Evolutionary conservation across 1,140 invertebrate species (phyloP), one percentile per base, ranked within the genome.

Genomic region (Geopemphigus sp.): DNA sequence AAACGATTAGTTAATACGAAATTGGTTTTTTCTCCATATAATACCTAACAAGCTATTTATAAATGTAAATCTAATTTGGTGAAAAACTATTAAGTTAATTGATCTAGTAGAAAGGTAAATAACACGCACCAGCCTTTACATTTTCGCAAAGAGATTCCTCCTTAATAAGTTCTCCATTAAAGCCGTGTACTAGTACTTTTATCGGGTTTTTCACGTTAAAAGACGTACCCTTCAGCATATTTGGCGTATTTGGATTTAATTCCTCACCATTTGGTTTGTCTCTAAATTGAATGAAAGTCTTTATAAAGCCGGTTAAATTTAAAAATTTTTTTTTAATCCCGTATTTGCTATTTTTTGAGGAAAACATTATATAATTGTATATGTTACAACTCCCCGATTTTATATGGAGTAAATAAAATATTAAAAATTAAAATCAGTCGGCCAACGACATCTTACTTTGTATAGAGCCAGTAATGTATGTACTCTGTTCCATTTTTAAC

Each of bases 171-270:
- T 39, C 32, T 39, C 66, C 66, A 15, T 22, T 3, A 32, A n/a
- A 70, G 45, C n/a, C 66, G n/a, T 70, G 66, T 17, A 70, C 39
- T 6, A 50, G n/a, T 19, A 63, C 10, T 63, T 63, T 63, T 19
- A 29, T 63, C 11, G 61, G 61, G 32, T 32, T 63, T 63, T 63
- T 29, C 8, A 1, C 61, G 29, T 32, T 63, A 19, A 63, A 63
- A 17, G 17, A 32, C 10, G 61, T 63, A 15, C 24, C 26, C 19
- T 63, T 29, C 17, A 63, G 8, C 26, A 63, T 29, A 17, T 32
- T 19, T 11, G 61, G 26, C 29, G 26, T 24, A 3, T 8, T 63
- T 6, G 0, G 8, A 8, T 29, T 29, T 63, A 63, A 32, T 32
- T 19, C 15, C 8, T 19, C 15, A 63, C 26, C 61, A 2, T 19